A percentile compares a stretch with the other conserved stretches of the same genome.
Evolutionary conservation across 2,888 invertebrate genomes (phyloP).

Genomic region (Cryptocephalus primarius): DNA sequence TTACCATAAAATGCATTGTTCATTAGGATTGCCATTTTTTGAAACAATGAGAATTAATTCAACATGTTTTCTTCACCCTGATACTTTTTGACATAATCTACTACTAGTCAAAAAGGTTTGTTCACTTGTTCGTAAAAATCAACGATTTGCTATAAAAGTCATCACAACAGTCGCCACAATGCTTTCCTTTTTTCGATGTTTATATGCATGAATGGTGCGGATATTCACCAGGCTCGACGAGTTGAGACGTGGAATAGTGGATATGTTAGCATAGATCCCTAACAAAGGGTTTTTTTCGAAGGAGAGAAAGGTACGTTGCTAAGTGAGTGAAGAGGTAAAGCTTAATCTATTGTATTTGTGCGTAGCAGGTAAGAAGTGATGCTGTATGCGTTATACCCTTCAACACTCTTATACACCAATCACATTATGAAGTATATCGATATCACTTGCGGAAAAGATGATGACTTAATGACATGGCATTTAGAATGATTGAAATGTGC

Average conservation of each 20-base stretch:
- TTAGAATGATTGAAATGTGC: not conserved
- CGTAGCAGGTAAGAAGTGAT: constrained; percentile 13
- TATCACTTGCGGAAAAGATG: constrained; percentile 21
- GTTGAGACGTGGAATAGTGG: constrained; percentile 21
- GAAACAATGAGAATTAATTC: too few relatives aligned
- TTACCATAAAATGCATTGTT: too few relatives aligned
- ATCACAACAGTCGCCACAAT: not conserved
- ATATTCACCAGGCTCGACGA: constrained; percentile 21
- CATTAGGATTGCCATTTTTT: too few relatives aligned
- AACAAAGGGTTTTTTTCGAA: constrained; percentile 13
- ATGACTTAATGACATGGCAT: constrained; percentile 25
- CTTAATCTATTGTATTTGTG: constrained; percentile 14
- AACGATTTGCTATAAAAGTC: too few relatives aligned
- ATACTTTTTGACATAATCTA: too few relatives aligned
- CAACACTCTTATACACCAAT: constrained; percentile 36
- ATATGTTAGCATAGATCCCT: constrained; percentile 9
- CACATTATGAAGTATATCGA: constrained; percentile 34
- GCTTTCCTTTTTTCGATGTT: constrained; percentile 6
- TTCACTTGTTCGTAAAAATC: too few relatives aligned
- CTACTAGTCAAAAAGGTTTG: too few relatives aligned
- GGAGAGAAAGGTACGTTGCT: constrained; percentile 8
- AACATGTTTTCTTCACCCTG: too few relatives aligned
- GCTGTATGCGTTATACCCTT: constrained; percentile 16
- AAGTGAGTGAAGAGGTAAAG: constrained; percentile 11
- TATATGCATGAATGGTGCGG: constrained; percentile 10